Evolutionary conservation across 1,140 invertebrate genomes (phyloP).

Genomic region (Tetramorium alpestre): DNA sequence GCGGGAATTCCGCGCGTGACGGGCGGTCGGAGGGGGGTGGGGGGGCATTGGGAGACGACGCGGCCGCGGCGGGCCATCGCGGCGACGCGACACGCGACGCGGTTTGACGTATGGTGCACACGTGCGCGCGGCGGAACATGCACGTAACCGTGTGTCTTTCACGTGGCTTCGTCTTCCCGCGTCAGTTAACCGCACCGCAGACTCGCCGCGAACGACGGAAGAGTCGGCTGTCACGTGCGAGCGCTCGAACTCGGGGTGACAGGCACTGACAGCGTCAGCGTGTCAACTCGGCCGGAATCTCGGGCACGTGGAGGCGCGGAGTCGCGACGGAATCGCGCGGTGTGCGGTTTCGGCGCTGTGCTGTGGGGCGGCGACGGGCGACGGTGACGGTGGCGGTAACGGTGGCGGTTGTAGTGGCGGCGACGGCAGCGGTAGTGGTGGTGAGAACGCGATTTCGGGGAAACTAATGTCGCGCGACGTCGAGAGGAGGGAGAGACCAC

Average conservation of each 20-base stretch:
- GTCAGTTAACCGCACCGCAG: background rate
- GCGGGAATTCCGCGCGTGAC: background rate
- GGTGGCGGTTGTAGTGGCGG: background rate
- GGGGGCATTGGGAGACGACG: rapidly evolving
- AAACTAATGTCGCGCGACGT: slow-evolving; percentile 64
- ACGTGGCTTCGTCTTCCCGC: slow-evolving; percentile 1
- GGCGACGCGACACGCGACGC: background rate
- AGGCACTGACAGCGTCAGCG: too few species aligned
- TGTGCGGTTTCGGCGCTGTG: too few species aligned
- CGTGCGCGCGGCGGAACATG: background rate
- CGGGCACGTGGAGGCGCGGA: background rate
- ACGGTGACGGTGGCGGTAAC: background rate
- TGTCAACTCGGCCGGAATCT: background rate
- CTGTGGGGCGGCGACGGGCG: too few species aligned
- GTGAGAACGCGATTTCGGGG: slow-evolving; percentile 33
- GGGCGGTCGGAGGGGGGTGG: background rate
- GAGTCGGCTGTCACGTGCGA: background rate
- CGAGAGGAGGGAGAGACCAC: slow-evolving; percentile 58
- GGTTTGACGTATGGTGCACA: background rate
- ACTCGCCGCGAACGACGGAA: background rate
- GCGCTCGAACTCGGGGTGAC: background rate
- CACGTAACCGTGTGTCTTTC: background rate
- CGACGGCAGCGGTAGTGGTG: too few species aligned
- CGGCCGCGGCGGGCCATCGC: background rate
- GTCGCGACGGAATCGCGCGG: background rate